Evolutionary conservation across 2,888 invertebrate genomes (phyloP), one percentile per base, ranked within the genome.

Genomic region (Pollenia griseotomentosa): DNA sequence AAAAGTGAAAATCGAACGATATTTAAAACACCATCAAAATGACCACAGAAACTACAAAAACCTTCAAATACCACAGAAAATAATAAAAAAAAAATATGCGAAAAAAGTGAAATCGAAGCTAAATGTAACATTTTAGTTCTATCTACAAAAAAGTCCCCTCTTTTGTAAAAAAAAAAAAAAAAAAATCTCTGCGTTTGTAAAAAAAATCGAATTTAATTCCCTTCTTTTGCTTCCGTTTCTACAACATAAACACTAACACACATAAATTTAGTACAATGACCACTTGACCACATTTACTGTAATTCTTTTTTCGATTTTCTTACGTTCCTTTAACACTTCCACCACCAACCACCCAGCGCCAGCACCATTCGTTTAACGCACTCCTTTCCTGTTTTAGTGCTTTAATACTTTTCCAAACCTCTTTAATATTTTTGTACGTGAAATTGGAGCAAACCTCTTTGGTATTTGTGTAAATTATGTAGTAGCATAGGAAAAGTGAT

Each of bases 231-330:
- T 83, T 80, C 70, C 83, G 70, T 57, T 61, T 23, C 51, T 42
- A 11, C 12, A 23, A 8, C 40, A 19, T 16, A 16, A 42, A 73
- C 8, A 55, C 55, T 48, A 42, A 1, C 9, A 65, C 16, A 78
- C 57, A 48, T 5, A 65, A 7, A 59, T 83, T 66, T 65, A 70
- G 23, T 61, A 55, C 42, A 61, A 83, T 55, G 80, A 77, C 80
- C 83, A 86, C 86, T 86, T 86, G 77, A 73, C 80, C 86, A 86
- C 71, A 83, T 83, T 86, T 79, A 65, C 70, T 83, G 48, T 57
- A 42, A 68, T 23, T 82, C 40, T 66, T 74, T 74, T 82, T 55
- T 23, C 33, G 11, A 19, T 53, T 59, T 12, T 42, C 10, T 42
- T 59, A 9, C 14, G 12, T 53, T 42, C 19, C 33, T 46, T 23